Base-by-base conservation (phyloP, 2,888 invertebrate species). In the Cyaniris semiargus region DNA sequence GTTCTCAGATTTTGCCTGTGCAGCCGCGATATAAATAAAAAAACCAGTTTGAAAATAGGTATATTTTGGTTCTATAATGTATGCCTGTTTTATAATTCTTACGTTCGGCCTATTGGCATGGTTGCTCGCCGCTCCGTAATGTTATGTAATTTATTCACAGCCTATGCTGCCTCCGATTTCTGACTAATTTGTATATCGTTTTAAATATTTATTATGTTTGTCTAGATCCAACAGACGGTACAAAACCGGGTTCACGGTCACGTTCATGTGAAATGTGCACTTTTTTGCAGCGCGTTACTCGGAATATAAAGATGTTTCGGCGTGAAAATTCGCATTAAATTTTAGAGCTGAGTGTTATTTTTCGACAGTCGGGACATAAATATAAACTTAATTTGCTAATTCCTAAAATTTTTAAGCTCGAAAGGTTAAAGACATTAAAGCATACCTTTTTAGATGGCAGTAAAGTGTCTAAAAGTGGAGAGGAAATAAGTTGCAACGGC, bases 271-370 rank as follows among this genome's bases (percentile, higher is more conserved):
- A 90, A 88, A 85, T 89, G 87, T 93, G 93, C 93, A 93, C 85
- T 92, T 91, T 60, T 92, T 92, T 92, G 91, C 91, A 91, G 83
- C 84, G 83, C 85, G 86, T 84, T 90, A 90, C 88, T 86, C 85
- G 87, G 88, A 89, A 90, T 86, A 85, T 83, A 81, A 83, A 82
- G 81, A 81, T 80, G 83, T 84, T 86, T 83, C 88, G 86, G 88
- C 88, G 89, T 86, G 86, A 88, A 89, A 88, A 87, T 87, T 88
- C 87, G 84, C 89, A 87, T 89, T 88, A 87, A 90, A 88, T 86
- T 87, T 78, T 88, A 44, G 72, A 72, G n/a, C 44, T 72, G 0
- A n/a, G 72, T 72, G 72, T 72, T 72, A 72, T 44, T 44, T 72
- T 72, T 38, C n/a, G 38, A 72, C 21, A 21, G 21, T 72, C 13